A percentile compares a stretch with the other conserved stretches of the same genome.
phyloP scores from a whole-genome alignment of 2,797 vertebrate species.

The Danio jaintianensis region DNA sequence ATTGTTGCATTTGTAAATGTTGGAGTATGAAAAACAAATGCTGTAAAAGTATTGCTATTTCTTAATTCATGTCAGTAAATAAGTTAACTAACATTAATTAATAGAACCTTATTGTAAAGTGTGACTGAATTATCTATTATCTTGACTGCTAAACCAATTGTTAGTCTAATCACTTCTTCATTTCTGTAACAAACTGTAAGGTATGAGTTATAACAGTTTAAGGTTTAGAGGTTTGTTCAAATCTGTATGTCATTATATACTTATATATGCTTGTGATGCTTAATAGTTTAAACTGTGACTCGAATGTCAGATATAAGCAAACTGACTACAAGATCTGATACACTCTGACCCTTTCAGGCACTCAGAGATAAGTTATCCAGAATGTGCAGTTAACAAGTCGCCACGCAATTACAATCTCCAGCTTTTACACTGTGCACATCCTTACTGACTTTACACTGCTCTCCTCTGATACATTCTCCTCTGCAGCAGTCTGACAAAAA shows the following conservation, averaged over 20 bases:
- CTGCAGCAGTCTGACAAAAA: background rate
- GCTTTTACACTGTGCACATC: slow-evolving; percentile 5
- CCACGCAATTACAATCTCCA: background rate
- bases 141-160: no score
- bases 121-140: no score
- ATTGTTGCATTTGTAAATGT: no score
- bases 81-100: no score
- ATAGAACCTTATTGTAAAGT: no score
- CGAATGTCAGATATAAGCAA: background rate
- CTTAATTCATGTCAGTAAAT: no score
- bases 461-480: background rate
- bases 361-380: slow-evolving; percentile 27
- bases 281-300: background rate
- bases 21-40: no score
- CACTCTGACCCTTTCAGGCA: slow-evolving; percentile 33
- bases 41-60: no score
- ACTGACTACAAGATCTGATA: slow-evolving; percentile 13
- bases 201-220: background rate
- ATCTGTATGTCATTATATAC: background rate
- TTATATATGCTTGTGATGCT: background rate
- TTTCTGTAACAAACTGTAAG: background rate
- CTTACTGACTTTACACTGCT: background rate
- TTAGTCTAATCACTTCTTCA: background rate
- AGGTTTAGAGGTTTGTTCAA: background rate
- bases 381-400: slow-evolving; percentile 36